Percentiles rank a stretch among this genome's conserved stretches.
These are phyloP conservation scores for Eutolmus rufibarbis DNA, from an alignment of 2,888 invertebrate genomes.

Conservation along the genomic window DNA sequence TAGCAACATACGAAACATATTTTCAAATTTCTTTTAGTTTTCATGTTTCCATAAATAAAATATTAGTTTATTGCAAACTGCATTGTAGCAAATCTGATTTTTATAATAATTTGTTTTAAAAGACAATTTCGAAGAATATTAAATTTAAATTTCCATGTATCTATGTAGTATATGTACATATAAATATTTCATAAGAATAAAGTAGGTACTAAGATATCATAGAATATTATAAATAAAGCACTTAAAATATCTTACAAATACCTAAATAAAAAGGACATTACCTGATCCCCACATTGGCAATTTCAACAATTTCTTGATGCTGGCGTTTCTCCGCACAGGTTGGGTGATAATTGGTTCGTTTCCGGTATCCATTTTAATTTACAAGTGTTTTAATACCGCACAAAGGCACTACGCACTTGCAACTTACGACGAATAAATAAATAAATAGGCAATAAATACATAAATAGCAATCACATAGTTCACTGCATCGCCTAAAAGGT, in stretches of 20 bases:
- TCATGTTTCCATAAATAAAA: too few species aligned
- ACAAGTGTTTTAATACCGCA: background rate
- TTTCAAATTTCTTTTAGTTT: too few species aligned
- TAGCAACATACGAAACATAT: too few species aligned
- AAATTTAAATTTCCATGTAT: too few species aligned
- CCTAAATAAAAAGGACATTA: background rate
- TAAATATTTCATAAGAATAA: background rate
- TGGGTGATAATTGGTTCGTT: constrained; percentile 55
- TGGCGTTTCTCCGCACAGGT: constrained; percentile 59
- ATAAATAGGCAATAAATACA: background rate
- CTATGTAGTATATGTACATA: too few species aligned
- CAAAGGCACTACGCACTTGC: constrained; percentile 13
- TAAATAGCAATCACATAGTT: background rate
- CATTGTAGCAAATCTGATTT: too few species aligned
- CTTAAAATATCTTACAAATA: background rate
- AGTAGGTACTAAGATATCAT: background rate
- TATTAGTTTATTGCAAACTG: too few species aligned
- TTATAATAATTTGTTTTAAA: too few species aligned
- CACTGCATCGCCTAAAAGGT: background rate
- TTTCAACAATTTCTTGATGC: constrained; percentile 58
- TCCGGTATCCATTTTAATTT: constrained; percentile 42
- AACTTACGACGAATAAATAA: constrained; percentile 7
- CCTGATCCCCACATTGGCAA: constrained; percentile 59
- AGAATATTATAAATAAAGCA: background rate
- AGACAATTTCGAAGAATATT: too few species aligned